Evolutionary conservation across 2,113 vertebrate genomes (phyloP).

Genomic region (Pleuronectes platessa): DNA sequence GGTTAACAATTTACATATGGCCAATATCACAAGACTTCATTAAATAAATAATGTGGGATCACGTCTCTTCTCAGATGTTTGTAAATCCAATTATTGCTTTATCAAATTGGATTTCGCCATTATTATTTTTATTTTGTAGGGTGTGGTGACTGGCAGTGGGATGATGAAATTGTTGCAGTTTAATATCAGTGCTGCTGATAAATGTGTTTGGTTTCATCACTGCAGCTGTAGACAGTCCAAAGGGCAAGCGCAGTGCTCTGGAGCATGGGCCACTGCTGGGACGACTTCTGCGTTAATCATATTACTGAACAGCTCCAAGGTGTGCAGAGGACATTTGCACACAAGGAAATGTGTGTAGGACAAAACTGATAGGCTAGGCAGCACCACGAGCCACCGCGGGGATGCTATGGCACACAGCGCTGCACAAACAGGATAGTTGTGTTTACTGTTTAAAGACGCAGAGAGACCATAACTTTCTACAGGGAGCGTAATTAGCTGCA

Average conservation of each 20-base stretch:
- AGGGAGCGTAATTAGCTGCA: conserved; percentile 66
- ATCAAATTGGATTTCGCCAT: conserved; percentile 80
- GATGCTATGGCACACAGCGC: conserved; percentile 37
- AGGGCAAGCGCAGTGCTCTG: conserved; percentile 67
- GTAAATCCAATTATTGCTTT: conserved; percentile 81
- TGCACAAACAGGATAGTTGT: conserved; percentile 35
- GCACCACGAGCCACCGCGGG: conserved; percentile 41
- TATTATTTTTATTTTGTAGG: conserved; percentile 76
- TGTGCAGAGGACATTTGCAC: conserved; percentile 78
- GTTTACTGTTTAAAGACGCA: conserved; percentile 67
- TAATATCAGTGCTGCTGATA: conserved; percentile 77
- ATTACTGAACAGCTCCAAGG: conserved; percentile 71
- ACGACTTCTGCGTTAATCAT: conserved; percentile 77
- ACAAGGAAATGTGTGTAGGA: conserved; percentile 75
- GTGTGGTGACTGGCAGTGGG: conserved; percentile 58
- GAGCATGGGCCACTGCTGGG: conserved; percentile 72
- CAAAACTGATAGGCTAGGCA: conserved; percentile 63
- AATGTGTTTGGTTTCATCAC: conserved; percentile 80
- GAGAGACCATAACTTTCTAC: conserved; percentile 57
- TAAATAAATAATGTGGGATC: conserved; percentile 78
- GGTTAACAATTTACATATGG: conserved; percentile 79
- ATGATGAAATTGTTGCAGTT: conserved; percentile 78
- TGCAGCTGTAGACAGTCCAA: conserved; percentile 75
- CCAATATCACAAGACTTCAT: conserved; percentile 78
- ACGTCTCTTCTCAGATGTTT: conserved; percentile 80